These are phyloP conservation scores for Leucoma salicis DNA, from an alignment of 2,888 invertebrate species.

Conservation along the genomic window DNA sequence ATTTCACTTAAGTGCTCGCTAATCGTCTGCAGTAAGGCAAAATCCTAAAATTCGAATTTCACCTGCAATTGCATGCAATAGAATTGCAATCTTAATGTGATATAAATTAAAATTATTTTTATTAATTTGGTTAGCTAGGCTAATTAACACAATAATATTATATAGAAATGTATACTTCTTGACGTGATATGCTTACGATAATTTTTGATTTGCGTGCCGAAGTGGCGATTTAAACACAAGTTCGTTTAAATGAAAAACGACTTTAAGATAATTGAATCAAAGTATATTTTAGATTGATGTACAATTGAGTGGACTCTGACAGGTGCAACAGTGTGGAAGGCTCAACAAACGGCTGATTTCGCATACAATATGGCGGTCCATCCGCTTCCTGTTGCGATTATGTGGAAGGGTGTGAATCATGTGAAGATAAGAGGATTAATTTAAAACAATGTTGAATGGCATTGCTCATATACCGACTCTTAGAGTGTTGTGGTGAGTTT, in stretches of 20 bases:
- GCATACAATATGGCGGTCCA: constrained; percentile 75
- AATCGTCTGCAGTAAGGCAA: not conserved
- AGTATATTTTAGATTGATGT: constrained; percentile 7
- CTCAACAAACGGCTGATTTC: constrained; percentile 71
- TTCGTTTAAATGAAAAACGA: constrained; percentile 2
- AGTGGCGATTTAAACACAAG: constrained; percentile 15
- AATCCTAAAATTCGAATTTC: constrained; percentile 56
- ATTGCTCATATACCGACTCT: too few species aligned
- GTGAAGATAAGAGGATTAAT: constrained; percentile 29
- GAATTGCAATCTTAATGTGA: constrained; percentile 25
- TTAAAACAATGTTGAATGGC: not conserved
- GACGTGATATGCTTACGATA: constrained; percentile 29
- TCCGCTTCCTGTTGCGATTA: constrained; percentile 75
- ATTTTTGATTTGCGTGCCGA: constrained; percentile 36
- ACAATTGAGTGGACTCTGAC: constrained; percentile 32
- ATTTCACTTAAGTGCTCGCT: too few species aligned
- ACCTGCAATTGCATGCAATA: constrained; percentile 53
- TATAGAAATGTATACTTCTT: too few species aligned
- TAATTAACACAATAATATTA: too few species aligned
- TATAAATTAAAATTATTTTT: too few species aligned
- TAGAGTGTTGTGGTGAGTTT: too few species aligned
- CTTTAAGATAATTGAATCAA: not conserved
- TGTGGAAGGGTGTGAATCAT: constrained; percentile 52
- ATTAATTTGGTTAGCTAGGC: too few species aligned
- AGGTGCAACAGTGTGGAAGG: constrained; percentile 76